Evolutionary conservation across 2,113 vertebrate genomes (phyloP), one percentile per base, ranked within the genome.

Genomic region (Eudyptes chrysolophus): DNA sequence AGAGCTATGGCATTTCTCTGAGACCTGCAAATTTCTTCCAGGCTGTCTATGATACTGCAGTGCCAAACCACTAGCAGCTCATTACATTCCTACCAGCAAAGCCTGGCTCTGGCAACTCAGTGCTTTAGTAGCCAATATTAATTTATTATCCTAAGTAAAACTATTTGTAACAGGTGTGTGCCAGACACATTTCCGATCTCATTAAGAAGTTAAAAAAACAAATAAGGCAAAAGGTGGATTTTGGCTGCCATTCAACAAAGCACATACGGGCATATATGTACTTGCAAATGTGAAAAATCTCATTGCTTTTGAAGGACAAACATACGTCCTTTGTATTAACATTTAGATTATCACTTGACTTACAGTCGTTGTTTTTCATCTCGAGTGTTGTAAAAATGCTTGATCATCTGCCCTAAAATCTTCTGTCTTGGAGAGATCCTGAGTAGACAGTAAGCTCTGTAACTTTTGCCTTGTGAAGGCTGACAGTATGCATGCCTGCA

Each of bases 241-340:
- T 85, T 11, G 0, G 51, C 27, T 83, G 49, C 46, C 29, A 60
- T 75, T 22, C 57, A 80, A 83, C 11, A 82, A 60, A 86, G 7
- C 3, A 44, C 8, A 9, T 34, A 13, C 1, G 0, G 38, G 15
- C 6, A 46, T 38, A 11, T 3, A 11, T 3, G 7, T 61, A 26
- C 25, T 84, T 91, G 66, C 40, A 52, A 86, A 80, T 8, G 8
- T 54, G 20, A 77, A 88, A 74, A 77, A 36, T 49, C 11, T 54
- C 25, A 16, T 18, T 54, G 15, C 20, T 60, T 79, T 75, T 8
- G 5, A 87, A 72, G n/a, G 22, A 49, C 11, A 93, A 84, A 51
- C 1, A 2, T 20, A n/a, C 0, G 0, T 38, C 51, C 14, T 71
- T 48, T 1, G 0, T 34, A 82, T 79, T 61, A 69, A 5, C 36